phyloP scores from a whole-genome alignment of 2,888 invertebrate genomes.

The Dione vanillae region DNA sequence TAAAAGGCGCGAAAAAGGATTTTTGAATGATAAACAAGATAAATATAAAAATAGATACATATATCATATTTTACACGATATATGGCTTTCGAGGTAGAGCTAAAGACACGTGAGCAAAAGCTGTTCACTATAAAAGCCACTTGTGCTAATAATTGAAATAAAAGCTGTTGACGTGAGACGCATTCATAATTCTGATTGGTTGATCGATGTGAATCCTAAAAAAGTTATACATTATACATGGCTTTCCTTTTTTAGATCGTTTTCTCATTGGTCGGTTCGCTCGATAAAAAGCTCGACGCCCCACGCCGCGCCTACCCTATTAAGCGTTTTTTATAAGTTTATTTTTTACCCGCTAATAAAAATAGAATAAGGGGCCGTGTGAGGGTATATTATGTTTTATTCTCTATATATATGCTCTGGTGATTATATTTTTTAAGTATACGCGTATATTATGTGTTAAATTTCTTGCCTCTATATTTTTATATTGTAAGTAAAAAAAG shows the following conservation, averaged over 20 bases:
- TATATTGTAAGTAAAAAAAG: no score
- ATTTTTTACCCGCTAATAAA: conserved; percentile 17
- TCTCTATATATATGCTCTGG: neutral
- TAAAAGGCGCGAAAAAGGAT: no score
- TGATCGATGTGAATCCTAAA: conserved; percentile 49
- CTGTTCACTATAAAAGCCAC: neutral
- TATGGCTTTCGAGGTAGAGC: no score
- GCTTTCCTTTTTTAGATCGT: conserved; percentile 67
- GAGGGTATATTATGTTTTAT: neutral
- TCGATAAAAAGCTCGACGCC: conserved; percentile 74
- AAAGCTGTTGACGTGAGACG: neutral
- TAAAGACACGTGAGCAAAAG: neutral
- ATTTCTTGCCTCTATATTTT: no score
- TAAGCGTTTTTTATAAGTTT: conserved; percentile 40
- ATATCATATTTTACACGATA: no score
- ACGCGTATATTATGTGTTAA: no score
- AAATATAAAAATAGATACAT: no score
- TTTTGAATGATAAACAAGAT: no score
- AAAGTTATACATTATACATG: conserved; percentile 48
- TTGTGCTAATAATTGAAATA: conserved; percentile 1
- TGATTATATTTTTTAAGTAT: neutral
- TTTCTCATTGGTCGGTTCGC: conserved; percentile 64
- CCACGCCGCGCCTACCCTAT: conserved; percentile 63
- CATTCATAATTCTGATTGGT: conserved; percentile 53
- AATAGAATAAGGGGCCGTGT: neutral